Base-by-base conservation (phyloP, 2,113 vertebrate species). In the Tychaedon coryphoeus region DNA sequence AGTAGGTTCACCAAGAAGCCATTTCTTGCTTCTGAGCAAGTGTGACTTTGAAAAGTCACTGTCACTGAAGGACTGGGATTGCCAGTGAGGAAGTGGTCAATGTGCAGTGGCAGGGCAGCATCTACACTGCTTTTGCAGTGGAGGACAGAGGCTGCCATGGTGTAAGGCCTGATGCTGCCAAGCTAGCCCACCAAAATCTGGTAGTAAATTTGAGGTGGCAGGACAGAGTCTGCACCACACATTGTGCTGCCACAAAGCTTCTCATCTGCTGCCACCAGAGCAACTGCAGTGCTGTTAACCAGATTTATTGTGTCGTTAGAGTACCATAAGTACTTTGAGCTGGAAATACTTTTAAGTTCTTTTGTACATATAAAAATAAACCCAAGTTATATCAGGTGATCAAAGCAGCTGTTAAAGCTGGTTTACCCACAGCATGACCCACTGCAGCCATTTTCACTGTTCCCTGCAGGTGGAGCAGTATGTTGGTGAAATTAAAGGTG, bases 401-500 rank as follows among this genome's bases (percentile, higher is more conserved):
- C 40, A 19, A 61, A 66, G 73, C 45, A 73, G 25, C 42, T 47
- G 11, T 34, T 78, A 9, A 48, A 91, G 54, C 29, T 9, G 13
- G 14, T 80, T 90, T 76, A 73, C 28, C 23, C 24, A 17, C 2
- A 5, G 43, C 12, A 4, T 81, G 47, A 85, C 69, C 34, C 26
- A 20, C 31, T 10, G 8, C 40, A 74, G 56, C 51, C 5, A 4
- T 85, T 83, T 65, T 65, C 53, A 38, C 74, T 90, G 47, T 94
- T 90, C 67, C 71, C 75, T 88, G 43, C 80, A 98, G 97, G 71
- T 86, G 89, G 97, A 95, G 90, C 94, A 93, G 23, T 98, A 97
- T 83, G 74, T 97, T 54, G 97, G 97, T 58, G 97, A 97, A 87
- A 97, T 97, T 91, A 97, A 97, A 95, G 97, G 97, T 40, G 97